Evolutionary conservation across 1,140 invertebrate genomes (phyloP).

Genomic region (Reticulitermes speratus): DNA sequence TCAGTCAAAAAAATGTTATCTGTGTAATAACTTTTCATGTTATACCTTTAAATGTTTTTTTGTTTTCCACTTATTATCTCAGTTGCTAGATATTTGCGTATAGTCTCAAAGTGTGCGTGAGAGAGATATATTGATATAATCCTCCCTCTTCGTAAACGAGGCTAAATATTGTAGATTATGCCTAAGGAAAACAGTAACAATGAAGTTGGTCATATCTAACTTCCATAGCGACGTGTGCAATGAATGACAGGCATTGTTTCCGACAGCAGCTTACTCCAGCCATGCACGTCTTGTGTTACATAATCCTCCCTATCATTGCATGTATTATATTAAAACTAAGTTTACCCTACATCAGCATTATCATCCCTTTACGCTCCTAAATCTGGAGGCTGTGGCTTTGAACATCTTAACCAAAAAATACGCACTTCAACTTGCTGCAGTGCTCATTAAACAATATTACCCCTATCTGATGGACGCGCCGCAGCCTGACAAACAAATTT

Average conservation of each 20-base stretch:
- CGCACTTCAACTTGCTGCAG: too few relatives aligned
- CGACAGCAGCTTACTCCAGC: background rate
- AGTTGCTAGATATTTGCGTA: too few relatives aligned
- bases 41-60: too few relatives aligned
- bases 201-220: background rate
- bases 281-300: background rate
- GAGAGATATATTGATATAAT: background rate
- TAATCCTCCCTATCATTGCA: background rate
- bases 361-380: background rate
- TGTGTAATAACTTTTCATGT: too few relatives aligned
- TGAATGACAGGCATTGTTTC: background rate
- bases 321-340: background rate
- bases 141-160: background rate
- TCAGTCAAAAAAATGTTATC: too few relatives aligned
- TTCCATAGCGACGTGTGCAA: background rate
- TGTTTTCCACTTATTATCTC: too few relatives aligned
- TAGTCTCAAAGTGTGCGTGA: too few relatives aligned
- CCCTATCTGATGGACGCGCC: too few relatives aligned
- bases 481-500: too few relatives aligned
- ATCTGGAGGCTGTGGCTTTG: background rate
- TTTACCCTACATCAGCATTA: background rate
- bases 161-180: background rate
- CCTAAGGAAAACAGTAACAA: background rate
- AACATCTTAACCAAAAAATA: background rate
- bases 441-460: too few relatives aligned